Conservation (phyloP, 2,113 vertebrate genomes). For the Chrysochloris asiatica region DNA sequence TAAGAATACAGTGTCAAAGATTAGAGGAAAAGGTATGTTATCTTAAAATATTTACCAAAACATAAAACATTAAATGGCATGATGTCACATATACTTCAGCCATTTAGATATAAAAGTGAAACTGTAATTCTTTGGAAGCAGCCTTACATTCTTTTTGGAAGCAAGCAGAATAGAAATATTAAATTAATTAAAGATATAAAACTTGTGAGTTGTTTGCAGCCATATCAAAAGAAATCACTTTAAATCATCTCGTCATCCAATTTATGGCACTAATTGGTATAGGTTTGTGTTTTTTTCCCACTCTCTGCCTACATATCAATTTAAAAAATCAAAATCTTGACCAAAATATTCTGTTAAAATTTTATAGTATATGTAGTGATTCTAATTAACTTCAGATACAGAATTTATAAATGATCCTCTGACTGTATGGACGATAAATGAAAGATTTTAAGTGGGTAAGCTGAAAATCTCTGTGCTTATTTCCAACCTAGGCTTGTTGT, state of each 20-base stretch:
- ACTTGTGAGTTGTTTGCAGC: slow-evolving; percentile 34
- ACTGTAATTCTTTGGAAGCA: slow-evolving; percentile 48
- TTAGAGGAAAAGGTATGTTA: slow-evolving; percentile 2
- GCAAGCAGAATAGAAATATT: slow-evolving; percentile 50
- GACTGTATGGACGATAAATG: slow-evolving; percentile 8
- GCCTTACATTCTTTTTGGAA: slow-evolving; percentile 45
- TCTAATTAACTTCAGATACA: slow-evolving; percentile 25
- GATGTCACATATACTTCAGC: slow-evolving; percentile 40
- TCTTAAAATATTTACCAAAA: slow-evolving; percentile 49
- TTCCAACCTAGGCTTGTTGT: neutral
- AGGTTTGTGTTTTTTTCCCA: slow-evolving; percentile 25
- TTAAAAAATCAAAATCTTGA: slow-evolving; percentile 52
- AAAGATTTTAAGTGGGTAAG: neutral
- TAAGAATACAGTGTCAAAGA: slow-evolving; percentile 9
- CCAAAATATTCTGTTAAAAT: slow-evolving; percentile 42
- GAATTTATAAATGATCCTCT: slow-evolving; percentile 52
- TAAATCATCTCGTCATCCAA: slow-evolving; percentile 36
- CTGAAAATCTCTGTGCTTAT: slow-evolving; percentile 2
- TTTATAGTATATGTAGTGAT: slow-evolving; percentile 50
- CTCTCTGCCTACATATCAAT: slow-evolving; percentile 11
- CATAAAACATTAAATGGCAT: slow-evolving; percentile 41
- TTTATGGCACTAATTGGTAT: neutral
- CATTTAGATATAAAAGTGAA: slow-evolving; percentile 37
- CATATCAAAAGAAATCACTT: slow-evolving; percentile 51
- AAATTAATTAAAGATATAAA: slow-evolving; percentile 7